These are phyloP conservation scores for Nothocercus nigrocapillus DNA, from an alignment of 2,113 vertebrate genomes.

Conservation along the genomic window DNA sequence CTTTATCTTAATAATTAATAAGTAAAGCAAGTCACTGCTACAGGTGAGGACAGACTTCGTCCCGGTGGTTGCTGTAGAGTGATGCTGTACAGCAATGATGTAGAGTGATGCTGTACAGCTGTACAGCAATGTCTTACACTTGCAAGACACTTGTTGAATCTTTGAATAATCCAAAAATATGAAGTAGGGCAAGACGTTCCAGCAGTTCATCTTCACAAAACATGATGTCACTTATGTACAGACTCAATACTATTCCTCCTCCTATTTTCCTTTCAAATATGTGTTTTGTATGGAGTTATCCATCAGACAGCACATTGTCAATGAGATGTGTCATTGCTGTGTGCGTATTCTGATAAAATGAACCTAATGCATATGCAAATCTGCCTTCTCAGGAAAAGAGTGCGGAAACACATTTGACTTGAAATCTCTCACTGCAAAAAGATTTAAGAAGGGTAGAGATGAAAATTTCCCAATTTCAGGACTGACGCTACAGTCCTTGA, in stretches of 20 bases:
- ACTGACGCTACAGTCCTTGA: neutral
- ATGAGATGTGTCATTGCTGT: conserved; percentile 74
- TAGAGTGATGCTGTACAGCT: neutral
- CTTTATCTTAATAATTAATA: neutral
- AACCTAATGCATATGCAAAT: conserved; percentile 79
- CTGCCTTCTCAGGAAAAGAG: conserved; percentile 69
- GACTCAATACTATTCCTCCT: conserved; percentile 71
- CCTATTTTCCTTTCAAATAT: conserved; percentile 67
- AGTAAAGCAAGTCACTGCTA: neutral
- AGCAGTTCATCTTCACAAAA: conserved; percentile 34
- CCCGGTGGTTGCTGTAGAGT: neutral
- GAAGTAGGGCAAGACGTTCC: conserved; percentile 39
- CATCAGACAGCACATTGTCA: conserved; percentile 70
- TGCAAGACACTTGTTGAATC: conserved; percentile 40
- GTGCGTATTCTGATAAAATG: conserved; percentile 73
- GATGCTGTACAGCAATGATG: neutral
- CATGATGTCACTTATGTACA: neutral
- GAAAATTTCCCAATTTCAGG: conserved; percentile 37
- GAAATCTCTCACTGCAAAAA: conserved; percentile 61
- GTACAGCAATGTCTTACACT: neutral
- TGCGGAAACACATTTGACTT: conserved; percentile 72
- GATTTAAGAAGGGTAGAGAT: conserved; percentile 49
- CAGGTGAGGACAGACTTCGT: neutral
- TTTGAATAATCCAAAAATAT: conserved; percentile 24
- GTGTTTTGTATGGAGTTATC: conserved; percentile 73